A percentile compares a stretch with the other conserved stretches of the same genome.
Evolutionary conservation across 2,797 vertebrate species (phyloP).

Genomic region (Pipistrellus pygmaeus): DNA sequence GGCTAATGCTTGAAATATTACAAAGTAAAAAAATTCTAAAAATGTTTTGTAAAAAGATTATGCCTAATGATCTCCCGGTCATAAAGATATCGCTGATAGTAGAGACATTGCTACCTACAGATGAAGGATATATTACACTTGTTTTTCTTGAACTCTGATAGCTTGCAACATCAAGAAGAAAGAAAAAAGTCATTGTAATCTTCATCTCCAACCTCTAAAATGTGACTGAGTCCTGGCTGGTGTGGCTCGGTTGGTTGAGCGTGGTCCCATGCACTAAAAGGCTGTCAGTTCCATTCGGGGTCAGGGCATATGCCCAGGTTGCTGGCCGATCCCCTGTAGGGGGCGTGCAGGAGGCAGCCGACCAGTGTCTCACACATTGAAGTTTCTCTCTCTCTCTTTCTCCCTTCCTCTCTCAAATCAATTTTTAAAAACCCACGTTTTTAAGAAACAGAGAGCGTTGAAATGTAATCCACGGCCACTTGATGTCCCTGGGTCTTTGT

Average conservation of each 20-base stretch:
- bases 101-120: constrained; percentile 63
- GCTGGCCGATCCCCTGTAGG: no score
- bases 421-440: not conserved
- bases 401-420: not conserved
- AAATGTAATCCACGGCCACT: not conserved
- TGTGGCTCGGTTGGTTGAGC: not conserved
- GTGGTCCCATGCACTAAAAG: not conserved
- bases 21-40: constrained; percentile 10
- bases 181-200: not conserved
- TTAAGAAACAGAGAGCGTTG: not conserved
- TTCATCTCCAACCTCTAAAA: constrained; percentile 13
- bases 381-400: not conserved
- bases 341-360: no score
- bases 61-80: constrained; percentile 30
- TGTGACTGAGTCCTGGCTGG: not conserved
- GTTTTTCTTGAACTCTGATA: constrained; percentile 41
- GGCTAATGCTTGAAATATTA: not conserved
- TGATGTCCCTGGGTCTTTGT: not conserved
- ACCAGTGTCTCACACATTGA: no score
- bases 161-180: not conserved
- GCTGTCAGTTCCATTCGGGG: not conserved
- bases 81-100: not conserved
- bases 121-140: constrained; percentile 32
- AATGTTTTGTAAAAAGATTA: not conserved
- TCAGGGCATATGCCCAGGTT: not conserved